Evolutionary conservation across 2,797 vertebrate species (phyloP), one percentile per base, ranked within the genome.

Genomic region (Hipposideros larvatus): DNA sequence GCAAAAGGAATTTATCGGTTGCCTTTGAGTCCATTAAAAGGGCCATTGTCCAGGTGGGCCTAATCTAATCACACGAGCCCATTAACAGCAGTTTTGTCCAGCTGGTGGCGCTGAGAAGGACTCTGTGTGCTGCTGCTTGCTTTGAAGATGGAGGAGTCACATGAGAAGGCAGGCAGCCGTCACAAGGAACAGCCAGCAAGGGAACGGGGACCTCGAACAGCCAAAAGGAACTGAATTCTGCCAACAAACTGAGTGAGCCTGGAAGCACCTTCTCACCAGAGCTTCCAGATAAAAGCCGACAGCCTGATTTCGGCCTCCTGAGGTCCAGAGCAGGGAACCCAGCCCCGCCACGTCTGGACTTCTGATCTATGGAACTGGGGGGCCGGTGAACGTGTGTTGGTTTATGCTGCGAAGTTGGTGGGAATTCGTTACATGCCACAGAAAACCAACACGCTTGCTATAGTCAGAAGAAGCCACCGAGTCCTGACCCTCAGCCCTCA

Each of bases 361-460:
- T 59, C 68, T 10, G n/a, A 14, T 28, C 31, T 3, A 0, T 1
- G 28, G 65, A 70, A 31, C 46, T 0, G 37, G 46, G 28, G 11
- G 34, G 43, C 15, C 15, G 1, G 3, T 53, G 8, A 1, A 7
- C 0, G 34, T 4, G 0, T 11, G 13, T 9, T 37, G 68, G 0
- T 90, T 57, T 37, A 11, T 7, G 41, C 26, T 7, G 21, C 5
- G 0, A 22, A 31, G 24, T n/a, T 21, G 53, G 85, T 5, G 59
- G 59, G 73, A 1, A 80, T 15, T 51, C 53, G 41, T 71, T n/a
- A 4, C 3, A 11, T 11, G 16, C 41, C 2, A 0, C 0, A 43
- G 73, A 34, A 53, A 55, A 46, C 78, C 65, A 34, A 5, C 3
- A 11, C 16, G 2, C 22, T 51, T 4, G 26, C 75, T 24, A 0